Conservation (phyloP, 2,888 invertebrate genomes). For the Nymphalis c-album region DNA sequence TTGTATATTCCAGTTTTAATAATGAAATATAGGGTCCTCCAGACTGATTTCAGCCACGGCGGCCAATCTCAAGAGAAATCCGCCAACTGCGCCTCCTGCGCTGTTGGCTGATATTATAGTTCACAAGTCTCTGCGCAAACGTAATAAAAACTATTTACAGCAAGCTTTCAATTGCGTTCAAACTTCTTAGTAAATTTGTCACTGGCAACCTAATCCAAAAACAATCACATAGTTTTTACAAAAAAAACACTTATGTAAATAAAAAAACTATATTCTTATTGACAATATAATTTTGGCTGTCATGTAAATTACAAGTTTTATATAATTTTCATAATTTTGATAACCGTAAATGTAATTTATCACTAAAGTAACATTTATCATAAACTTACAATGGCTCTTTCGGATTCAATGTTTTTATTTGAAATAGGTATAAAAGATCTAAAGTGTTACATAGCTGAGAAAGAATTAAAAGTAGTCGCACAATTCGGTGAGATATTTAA, state of each 20-base stretch:
- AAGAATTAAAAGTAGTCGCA: slow-evolving; percentile 53
- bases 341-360: slow-evolving; percentile 33
- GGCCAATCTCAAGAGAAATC: no score
- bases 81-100: no score
- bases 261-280: slow-evolving; percentile 5
- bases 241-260: neutral
- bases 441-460: slow-evolving; percentile 50
- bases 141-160: no score
- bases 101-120: no score
- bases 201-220: neutral
- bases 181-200: neutral
- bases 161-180: no score
- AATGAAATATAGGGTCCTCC: no score
- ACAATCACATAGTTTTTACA: neutral
- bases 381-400: slow-evolving; percentile 50
- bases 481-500: slow-evolving; percentile 64
- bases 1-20: no score
- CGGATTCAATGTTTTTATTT: slow-evolving; percentile 69
- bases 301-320: slow-evolving; percentile 53
- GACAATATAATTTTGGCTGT: slow-evolving; percentile 47
- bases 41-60: no score
- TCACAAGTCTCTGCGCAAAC: no score
- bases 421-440: slow-evolving; percentile 62
- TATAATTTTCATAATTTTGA: slow-evolving; percentile 39
- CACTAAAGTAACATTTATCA: slow-evolving; percentile 26